Percentiles rank a stretch among this genome's conserved stretches.
Conservation (phyloP, 1,140 invertebrate genomes). For the Subanguina moxae region DNA sequence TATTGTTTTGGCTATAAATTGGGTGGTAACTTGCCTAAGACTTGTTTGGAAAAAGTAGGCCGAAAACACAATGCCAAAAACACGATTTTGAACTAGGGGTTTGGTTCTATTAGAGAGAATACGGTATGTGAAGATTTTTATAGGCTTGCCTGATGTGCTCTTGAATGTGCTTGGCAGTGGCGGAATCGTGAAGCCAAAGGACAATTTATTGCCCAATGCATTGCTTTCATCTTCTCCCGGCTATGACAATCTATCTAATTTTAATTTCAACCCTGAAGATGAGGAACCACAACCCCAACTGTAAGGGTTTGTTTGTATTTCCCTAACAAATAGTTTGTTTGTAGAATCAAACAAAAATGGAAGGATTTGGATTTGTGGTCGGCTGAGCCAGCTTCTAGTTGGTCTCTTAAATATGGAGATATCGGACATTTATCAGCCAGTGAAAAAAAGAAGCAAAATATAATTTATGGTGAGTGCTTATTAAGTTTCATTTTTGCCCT, state of each 20-base stretch:
- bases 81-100: too few relatives aligned
- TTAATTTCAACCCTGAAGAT: neutral
- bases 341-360: conserved; percentile 42
- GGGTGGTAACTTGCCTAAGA: too few relatives aligned
- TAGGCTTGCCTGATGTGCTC: neutral
- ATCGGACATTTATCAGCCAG: conserved; percentile 20
- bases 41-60: too few relatives aligned
- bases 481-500: too few relatives aligned
- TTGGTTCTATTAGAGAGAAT: too few relatives aligned
- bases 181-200: neutral
- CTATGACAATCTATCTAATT: neutral
- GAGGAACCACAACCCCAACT: neutral
- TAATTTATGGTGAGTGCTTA: conserved; percentile 42
- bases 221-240: neutral
- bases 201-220: neutral
- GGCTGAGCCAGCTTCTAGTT: conserved; percentile 30
- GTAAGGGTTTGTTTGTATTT: neutral
- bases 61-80: too few relatives aligned
- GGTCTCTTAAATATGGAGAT: conserved; percentile 34
- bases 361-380: conserved; percentile 45
- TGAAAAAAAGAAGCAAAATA: conserved; percentile 40
- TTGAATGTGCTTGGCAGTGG: conserved; percentile 2
- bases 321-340: conserved; percentile 13
- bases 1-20: too few relatives aligned
- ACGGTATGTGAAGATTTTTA: too few relatives aligned